Conservation (phyloP, 2,797 vertebrate species). For the Lycodopsis pacificus region DNA sequence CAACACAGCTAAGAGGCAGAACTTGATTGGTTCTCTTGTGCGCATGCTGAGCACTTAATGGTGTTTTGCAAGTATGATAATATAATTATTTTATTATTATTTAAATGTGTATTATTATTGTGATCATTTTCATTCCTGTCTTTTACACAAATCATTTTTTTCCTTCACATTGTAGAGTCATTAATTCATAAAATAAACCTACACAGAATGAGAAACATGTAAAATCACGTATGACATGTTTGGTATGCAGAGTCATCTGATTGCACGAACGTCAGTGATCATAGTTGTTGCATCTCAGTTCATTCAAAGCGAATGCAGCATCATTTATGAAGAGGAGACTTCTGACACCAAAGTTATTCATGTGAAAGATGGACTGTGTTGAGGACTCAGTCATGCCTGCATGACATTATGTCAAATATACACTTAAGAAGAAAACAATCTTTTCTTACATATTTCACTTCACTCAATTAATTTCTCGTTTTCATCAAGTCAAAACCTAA, state of each 20-base stretch:
- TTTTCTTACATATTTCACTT: slow-evolving; percentile 75
- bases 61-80: background rate
- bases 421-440: slow-evolving; percentile 59
- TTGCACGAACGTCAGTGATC: slow-evolving; percentile 35
- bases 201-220: background rate
- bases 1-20: background rate
- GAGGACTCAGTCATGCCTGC: slow-evolving; percentile 49
- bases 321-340: slow-evolving; percentile 23
- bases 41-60: background rate
- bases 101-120: too few species aligned
- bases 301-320: slow-evolving; percentile 27
- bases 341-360: slow-evolving; percentile 45
- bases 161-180: background rate
- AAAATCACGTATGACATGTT: slow-evolving; percentile 28
- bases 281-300: slow-evolving; percentile 28
- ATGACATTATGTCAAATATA: slow-evolving; percentile 50
- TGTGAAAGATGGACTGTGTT: slow-evolving; percentile 35
- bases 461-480: slow-evolving; percentile 83
- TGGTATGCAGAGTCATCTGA: slow-evolving; percentile 20
- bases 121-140: background rate
- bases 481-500: slow-evolving; percentile 82
- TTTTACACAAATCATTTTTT: background rate
- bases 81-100: too few species aligned
- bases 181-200: background rate
- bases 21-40: background rate